Percentiles rank a stretch among this genome's conserved stretches.
Evolutionary conservation across 2,113 vertebrate species (phyloP).

Genomic region (Coreoperca whiteheadi): DNA sequence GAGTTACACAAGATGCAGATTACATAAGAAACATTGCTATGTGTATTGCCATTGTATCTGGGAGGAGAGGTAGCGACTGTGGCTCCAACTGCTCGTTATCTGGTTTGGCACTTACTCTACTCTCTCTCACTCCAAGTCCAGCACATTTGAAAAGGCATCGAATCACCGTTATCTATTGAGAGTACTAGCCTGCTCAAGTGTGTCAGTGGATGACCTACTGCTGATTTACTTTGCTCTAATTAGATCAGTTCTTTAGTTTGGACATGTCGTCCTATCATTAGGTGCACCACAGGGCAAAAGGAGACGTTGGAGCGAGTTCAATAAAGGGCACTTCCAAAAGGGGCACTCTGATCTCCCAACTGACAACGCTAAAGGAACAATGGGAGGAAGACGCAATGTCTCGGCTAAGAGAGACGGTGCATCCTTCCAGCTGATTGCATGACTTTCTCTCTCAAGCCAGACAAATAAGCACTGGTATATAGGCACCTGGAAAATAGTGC

Average conservation of each 20-base stretch:
- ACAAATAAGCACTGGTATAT: not conserved
- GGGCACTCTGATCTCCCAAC: not conserved
- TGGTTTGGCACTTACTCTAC: not conserved
- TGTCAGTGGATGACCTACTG: conserved; percentile 31
- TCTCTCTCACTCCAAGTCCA: conserved; percentile 10
- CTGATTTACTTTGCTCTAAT: conserved; percentile 45
- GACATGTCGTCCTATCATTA: conserved; percentile 23
- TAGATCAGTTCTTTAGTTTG: conserved; percentile 25
- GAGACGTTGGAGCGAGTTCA: conserved; percentile 12
- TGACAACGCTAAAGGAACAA: conserved; percentile 23
- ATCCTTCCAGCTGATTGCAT: not conserved
- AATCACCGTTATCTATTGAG: conserved; percentile 3
- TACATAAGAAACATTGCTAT: not conserved
- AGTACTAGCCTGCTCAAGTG: conserved; percentile 20
- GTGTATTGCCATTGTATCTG: conserved; percentile 1
- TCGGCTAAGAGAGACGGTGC: not conserved
- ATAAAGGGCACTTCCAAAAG: not conserved
- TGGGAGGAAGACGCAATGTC: not conserved
- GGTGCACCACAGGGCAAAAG: conserved; percentile 35
- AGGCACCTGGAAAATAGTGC: not conserved
- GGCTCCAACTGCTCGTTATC: conserved; percentile 10
- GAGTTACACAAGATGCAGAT: not conserved
- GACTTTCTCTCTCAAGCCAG: not conserved
- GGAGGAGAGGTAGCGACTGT: not conserved
- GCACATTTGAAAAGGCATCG: conserved; percentile 4